Evolutionary conservation across 2,113 vertebrate species (phyloP), one percentile per base, ranked within the genome.

Genomic region (Dipodomys merriami): DNA sequence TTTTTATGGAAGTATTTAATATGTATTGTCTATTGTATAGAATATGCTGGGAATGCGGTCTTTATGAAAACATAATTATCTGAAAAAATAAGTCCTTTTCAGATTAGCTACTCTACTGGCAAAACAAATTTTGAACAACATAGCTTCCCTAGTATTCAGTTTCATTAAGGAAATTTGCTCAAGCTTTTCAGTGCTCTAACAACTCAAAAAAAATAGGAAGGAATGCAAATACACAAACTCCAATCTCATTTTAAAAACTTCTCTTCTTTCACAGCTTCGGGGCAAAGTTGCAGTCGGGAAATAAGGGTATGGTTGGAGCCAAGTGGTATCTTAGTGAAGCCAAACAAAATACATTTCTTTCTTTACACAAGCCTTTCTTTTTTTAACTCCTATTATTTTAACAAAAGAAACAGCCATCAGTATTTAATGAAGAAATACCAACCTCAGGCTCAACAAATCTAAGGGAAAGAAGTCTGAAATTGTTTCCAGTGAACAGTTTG

Each of bases 301-400:
- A 97, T 91, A 87, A 57, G 53, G 25, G 78, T 86, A 85, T 29
- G 53, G 35, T 13, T 96, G 93, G 95, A 95, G 94, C 94, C 93
- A 94, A 93, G 77, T 83, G 96, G 93, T 91, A 95, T 96, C 94
- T 96, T 57, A 74, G 57, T 20, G 39, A 94, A 60, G 96, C 96
- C 91, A 96, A 97, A 95, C 84, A 96, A 97, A 97, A 94, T 82
- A 96, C 23, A 88, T 77, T 76, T 88, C 85, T 97, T 91, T 95
- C 82, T 22, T 88, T 88, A 95, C 93, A 95, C 95, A 97, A 95
- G 33, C 87, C 1, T 79, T 29, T 30, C 11, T 46, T 27, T 57
- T 78, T n/a, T 65, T 44, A 35, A 64, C 89, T 94, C 83, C 91
- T 94, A 84, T 88, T 95, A 69, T 94, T 97, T 87, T 94, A 97